Conservation (phyloP, 2,113 vertebrate genomes). For the Salvelinus fontinalis region DNA sequence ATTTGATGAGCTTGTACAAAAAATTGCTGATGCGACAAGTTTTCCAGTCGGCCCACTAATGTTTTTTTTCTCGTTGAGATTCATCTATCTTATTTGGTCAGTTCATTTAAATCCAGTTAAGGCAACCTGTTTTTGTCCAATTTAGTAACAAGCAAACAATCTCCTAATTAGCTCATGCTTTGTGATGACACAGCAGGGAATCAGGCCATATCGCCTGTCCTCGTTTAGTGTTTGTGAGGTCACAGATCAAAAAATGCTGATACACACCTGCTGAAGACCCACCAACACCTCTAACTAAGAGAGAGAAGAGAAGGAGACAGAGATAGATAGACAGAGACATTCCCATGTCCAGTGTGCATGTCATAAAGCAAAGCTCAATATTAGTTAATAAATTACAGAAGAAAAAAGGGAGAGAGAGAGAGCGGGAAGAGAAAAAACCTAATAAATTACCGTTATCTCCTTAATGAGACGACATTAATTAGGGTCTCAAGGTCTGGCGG, state of each 20-base stretch:
- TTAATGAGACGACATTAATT: slow-evolving; percentile 86
- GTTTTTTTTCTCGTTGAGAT: neutral
- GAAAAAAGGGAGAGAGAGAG: slow-evolving; percentile 43
- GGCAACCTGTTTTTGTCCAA: too few species aligned
- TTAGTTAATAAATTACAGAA: slow-evolving; percentile 80
- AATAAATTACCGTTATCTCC: slow-evolving; percentile 82
- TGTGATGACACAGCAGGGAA: neutral
- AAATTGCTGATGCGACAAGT: neutral
- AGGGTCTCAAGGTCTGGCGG: slow-evolving; percentile 79
- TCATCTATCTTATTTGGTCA: too few species aligned
- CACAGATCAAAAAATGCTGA: neutral
- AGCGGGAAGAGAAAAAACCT: slow-evolving; percentile 55
- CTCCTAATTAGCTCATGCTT: neutral
- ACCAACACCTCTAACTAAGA: neutral
- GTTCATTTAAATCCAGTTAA: too few species aligned
- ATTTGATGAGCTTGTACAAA: neutral
- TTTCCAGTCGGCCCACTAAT: neutral
- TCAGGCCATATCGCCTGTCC: neutral
- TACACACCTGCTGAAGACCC: slow-evolving; percentile 15
- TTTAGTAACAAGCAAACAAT: neutral
- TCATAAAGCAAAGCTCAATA: slow-evolving; percentile 66
- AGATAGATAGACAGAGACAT: slow-evolving; percentile 16
- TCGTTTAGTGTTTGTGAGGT: neutral
- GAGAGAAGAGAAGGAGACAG: slow-evolving; percentile 19
- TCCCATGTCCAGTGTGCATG: slow-evolving; percentile 35